These are phyloP conservation scores for Haliclona indistincta DNA, from an alignment of 37 sponge, comb jelly and placozoan species.

Conservation along the genomic window DNA sequence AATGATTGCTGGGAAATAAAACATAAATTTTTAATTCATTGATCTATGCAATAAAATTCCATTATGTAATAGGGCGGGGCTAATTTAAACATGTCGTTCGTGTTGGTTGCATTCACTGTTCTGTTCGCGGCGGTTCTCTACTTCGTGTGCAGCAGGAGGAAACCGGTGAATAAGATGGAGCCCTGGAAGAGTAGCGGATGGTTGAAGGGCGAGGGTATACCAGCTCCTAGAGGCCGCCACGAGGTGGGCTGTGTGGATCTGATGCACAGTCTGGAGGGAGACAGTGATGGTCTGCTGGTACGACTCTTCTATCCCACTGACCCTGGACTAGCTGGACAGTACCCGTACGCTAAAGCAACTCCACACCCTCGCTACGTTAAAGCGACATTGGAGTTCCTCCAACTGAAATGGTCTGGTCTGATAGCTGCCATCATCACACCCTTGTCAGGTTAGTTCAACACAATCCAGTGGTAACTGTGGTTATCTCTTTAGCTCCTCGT, in stretches of 20 bases:
- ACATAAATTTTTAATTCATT: too few relatives aligned
- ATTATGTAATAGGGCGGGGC: too few relatives aligned
- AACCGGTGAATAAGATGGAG: background rate
- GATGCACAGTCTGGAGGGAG: too few relatives aligned
- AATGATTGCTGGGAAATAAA: too few relatives aligned
- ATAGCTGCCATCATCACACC: background rate
- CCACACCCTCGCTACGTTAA: conserved; percentile 33
- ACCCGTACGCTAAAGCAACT: conserved; percentile 11
- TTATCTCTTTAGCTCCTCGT: too few relatives aligned
- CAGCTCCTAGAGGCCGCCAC: conserved; percentile 53
- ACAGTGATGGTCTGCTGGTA: conserved; percentile 43
- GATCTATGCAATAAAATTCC: too few relatives aligned
- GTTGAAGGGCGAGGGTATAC: conserved; percentile 33
- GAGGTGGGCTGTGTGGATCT: conserved; percentile 63
- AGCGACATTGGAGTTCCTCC: conserved; percentile 21
- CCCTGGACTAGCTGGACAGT: background rate
- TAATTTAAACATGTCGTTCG: too few relatives aligned
- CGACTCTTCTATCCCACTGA: conserved; percentile 65
- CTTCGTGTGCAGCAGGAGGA: background rate
- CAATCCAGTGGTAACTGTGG: too few relatives aligned
- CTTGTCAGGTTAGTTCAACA: conserved; percentile 20
- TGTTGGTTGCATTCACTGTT: too few relatives aligned
- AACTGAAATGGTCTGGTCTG: conserved; percentile 2
- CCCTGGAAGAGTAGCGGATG: conserved; percentile 15
- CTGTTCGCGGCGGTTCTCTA: background rate